Base-by-base conservation (phyloP, 2,888 invertebrate genomes). In the Neocrepidodera transversa region DNA sequence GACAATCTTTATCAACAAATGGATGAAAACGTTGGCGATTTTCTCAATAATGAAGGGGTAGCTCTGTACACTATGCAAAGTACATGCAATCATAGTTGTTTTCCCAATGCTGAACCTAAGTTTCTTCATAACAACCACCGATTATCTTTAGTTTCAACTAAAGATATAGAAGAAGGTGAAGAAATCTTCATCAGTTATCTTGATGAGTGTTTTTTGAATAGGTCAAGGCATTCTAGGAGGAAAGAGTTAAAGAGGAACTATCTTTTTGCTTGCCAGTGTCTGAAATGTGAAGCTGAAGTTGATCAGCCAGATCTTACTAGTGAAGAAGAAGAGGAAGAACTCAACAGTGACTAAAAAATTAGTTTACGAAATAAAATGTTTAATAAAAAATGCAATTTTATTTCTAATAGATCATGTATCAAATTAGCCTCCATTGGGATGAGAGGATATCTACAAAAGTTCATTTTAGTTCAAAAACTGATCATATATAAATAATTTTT, bases 141-240 rank as follows among this genome's bases (percentile, higher is more conserved):
- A 54, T 79, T 93, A 57, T 88, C 88, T 8, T 75, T 94, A 54
- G 86, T 88, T 65, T 93, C 95, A 0, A 73, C 86, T 5, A 82
- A 82, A 53, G 85, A 88, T 52, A 94, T 97, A 56, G 77, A 83
- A 67, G 84, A 86, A 0, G 94, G 90, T 0, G 93, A 96, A 60
- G 97, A 97, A 80, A 92, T 97, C 62, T 90, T 86, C 66, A 95
- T 95, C 69, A 92, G 92, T 64, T 97, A 97, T 78, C 82, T 97
- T 65, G 93, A 93, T 71, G 93, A 94, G 64, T 96, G 95, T 74
- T 84, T 86, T 47, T 77, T 92, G 62, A 85, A 86, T 60, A 82
- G 94, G 60, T 94, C 94, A 30, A 84, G 95, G 67, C 92, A 96
- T 82, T 91, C 93, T 0, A 83, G 97, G 64, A 92, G 92, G 73